These are phyloP conservation scores for Hippolais icterina DNA, from an alignment of 2,113 vertebrate species.

Conservation along the genomic window DNA sequence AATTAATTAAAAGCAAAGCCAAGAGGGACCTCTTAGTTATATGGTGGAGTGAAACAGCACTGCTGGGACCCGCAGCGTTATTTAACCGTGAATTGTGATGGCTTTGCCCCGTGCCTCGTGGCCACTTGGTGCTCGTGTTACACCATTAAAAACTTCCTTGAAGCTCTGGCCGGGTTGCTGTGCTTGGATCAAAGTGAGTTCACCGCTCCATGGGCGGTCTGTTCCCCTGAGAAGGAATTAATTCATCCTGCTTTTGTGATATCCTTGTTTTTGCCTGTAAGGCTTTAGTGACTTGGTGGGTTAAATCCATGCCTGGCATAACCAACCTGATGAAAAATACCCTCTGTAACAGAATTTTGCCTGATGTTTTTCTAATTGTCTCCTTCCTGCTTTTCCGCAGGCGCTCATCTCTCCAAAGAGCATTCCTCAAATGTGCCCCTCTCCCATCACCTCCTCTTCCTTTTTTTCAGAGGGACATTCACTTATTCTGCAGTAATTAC, in stretches of 20 bases:
- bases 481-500: slow-evolving; percentile 1
- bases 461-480: background rate
- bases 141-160: background rate
- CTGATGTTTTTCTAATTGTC: background rate
- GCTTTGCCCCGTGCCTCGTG: background rate
- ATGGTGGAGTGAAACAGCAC: background rate
- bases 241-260: slow-evolving; percentile 10
- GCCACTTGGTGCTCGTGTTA: background rate
- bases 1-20: slow-evolving; percentile 18
- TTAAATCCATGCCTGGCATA: background rate
- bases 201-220: background rate
- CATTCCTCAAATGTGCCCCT: background rate
- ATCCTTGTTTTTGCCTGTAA: background rate
- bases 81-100: background rate
- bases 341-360: background rate
- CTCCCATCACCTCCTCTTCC: background rate
- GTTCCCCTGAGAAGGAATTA: background rate
- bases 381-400: background rate
- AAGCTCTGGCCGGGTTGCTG: background rate
- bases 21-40: background rate
- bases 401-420: background rate
- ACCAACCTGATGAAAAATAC: background rate
- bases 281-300: background rate
- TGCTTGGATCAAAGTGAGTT: background rate
- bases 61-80: background rate